Base-by-base conservation (phyloP, 2,888 invertebrate genomes). In the Hedya salicella region DNA sequence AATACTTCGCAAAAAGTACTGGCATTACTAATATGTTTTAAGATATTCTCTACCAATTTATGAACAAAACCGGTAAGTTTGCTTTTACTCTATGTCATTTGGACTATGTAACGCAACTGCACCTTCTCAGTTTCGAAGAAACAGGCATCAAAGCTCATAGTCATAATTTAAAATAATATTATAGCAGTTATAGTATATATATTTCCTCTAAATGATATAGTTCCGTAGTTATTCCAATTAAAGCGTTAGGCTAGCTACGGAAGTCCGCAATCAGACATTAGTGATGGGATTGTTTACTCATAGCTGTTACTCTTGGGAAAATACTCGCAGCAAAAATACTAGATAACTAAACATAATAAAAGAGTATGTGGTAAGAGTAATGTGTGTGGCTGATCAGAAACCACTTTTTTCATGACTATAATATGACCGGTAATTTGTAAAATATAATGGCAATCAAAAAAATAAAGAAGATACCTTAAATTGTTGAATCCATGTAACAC, bases 201-300 rank as follows among this genome's bases (percentile, higher is more conserved):
- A 46, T 46, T 57, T 46, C 44, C 40, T 60, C 40, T 53, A 61
- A 66, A 66, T 66, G 32, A 48, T 39, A 66, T 49, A 60, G 61
- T 66, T 66, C 61, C 54, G 53, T 54, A 61, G 71, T 77, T 72
- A 74, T 74, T 70, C 70, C 75, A 78, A 78, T 78, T 78, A 77
- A 74, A 72, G 69, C 69, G 69, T 69, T 70, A 40, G 65, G 63
- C 66, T 69, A 57, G 72, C 70, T 71, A 56, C 46, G 49, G 69
- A 69, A 73, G 73, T 73, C 62, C 62, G 59, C 67, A 67, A 67
- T 67, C 69, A 67, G 53, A 54, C 32, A 9, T 5, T 40, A 61
- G 61, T 49, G 61, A 17, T 49, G 66, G 17, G 14, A 42, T 32
- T 19, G 5, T 19, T 49, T 50, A 54, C 40, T 60, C 11, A 11